Conservation (phyloP, 1,140 invertebrate species). For the Acromyrmex heyeri region DNA sequence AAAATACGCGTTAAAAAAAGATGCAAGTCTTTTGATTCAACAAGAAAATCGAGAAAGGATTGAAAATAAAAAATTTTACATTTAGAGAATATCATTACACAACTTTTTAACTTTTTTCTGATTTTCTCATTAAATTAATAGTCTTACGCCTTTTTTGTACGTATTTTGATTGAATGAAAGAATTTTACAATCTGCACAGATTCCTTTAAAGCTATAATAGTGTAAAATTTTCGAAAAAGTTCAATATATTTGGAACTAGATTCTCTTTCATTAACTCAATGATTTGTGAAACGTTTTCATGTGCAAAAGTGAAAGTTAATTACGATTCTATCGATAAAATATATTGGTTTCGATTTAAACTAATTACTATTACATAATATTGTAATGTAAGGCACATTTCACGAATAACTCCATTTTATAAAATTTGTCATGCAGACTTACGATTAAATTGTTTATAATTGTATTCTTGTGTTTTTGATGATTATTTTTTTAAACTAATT, state of each 20-base stretch:
- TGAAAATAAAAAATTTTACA: too few species aligned
- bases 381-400: background rate
- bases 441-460: background rate
- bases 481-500: background rate
- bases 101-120: too few species aligned
- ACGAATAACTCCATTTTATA: background rate
- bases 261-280: background rate
- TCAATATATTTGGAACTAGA: background rate
- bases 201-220: background rate
- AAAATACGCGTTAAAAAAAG: too few species aligned
- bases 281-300: background rate
- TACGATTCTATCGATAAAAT: background rate
- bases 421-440: background rate
- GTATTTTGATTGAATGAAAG: too few species aligned
- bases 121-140: too few species aligned
- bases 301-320: slow-evolving; percentile 7
- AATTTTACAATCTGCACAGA: too few species aligned
- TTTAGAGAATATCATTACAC: too few species aligned
- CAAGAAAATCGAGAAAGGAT: too few species aligned
- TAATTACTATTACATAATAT: background rate
- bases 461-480: background rate
- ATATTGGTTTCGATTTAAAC: background rate
- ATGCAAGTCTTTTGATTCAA: too few species aligned
- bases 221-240: background rate
- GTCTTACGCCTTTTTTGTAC: too few species aligned